phyloP scores from a whole-genome alignment of 1,140 invertebrate genomes.

The Danaus plexippus region DNA sequence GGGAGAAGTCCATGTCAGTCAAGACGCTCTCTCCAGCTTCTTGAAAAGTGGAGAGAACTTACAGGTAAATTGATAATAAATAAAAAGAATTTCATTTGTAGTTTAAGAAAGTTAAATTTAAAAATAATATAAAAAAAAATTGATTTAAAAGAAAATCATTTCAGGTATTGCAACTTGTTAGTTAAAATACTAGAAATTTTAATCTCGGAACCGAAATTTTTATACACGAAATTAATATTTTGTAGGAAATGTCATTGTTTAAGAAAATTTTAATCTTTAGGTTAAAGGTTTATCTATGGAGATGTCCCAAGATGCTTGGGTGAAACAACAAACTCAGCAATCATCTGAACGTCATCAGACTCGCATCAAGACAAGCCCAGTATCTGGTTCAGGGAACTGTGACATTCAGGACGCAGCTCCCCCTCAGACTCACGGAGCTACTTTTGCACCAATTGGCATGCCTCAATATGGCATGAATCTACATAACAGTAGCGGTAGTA shows the following conservation, averaged over 20 bases:
- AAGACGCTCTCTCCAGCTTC: constrained; percentile 90
- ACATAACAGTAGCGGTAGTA: constrained; percentile 66
- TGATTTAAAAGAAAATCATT: constrained; percentile 15
- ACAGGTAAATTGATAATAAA: constrained; percentile 74
- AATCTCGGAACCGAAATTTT: no score
- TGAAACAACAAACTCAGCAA: constrained; percentile 62
- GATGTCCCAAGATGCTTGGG: constrained; percentile 65
- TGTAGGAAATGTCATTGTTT: no score
- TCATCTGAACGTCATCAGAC: constrained; percentile 50
- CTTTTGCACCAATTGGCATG: constrained; percentile 65
- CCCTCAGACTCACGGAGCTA: constrained; percentile 52
- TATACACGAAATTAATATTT: no score
- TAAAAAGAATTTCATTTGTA: not conserved
- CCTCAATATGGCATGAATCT: constrained; percentile 63
- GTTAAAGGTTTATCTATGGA: constrained; percentile 67
- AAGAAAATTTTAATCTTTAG: constrained; percentile 7
- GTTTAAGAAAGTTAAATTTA: no score
- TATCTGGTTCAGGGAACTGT: constrained; percentile 51
- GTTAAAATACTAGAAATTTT: no score
- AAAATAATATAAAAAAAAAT: not conserved
- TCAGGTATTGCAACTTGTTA: constrained; percentile 11
- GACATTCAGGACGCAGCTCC: constrained; percentile 47
- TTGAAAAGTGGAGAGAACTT: constrained; percentile 91
- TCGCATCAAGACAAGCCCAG: constrained; percentile 62
- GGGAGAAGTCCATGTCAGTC: constrained; percentile 91